Evolutionary conservation across 2,888 invertebrate species (phyloP), one percentile per base, ranked within the genome.

Genomic region (Drosophila subsilvestris): DNA sequence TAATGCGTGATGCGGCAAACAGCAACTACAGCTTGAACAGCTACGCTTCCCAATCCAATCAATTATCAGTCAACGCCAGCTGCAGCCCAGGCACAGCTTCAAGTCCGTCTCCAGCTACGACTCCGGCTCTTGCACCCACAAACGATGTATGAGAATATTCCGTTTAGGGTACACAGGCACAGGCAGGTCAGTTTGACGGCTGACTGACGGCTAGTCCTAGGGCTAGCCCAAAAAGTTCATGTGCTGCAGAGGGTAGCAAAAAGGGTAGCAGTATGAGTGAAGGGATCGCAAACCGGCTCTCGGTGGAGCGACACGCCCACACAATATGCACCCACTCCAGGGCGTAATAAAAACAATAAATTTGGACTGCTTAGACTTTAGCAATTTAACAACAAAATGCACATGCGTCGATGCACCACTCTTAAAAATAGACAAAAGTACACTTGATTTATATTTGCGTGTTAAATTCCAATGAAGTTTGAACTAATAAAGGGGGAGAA

Each of bases 401-500:
- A 37, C 37, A 37, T 37, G 37, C 37, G 37, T 37, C 37, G 37
- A 14, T 37, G 14, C 37, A 14, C 37, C 37, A 37, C 37, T 37
- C 37, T 37, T 42, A 17, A 65, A 56, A 45, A 49, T 8, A 25
- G n/a, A 56, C 17, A 56, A 56, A 56, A 27, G 17, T 43, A 56
- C 44, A 25, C 22, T 48, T 32, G 37, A 29, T 49, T 29, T 51
- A n/a, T 17, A 37, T 42, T 51, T 32, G 44, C 32, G 63, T 66
- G 45, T 65, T 51, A 47, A 51, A 48, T 18, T 56, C 27, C 17
- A 42, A 37, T 67, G 14, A 8, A 54, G 43, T 53, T 32, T 49
- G 6, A 22, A 27, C 22, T 17, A 27, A 25, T 44, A 44, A 44
- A 37, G 17, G 20, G 18, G 4, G 4, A 42, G 20, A 42, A 25